phyloP scores from a whole-genome alignment of 2,113 vertebrate genomes.

The Hemiscyllium ocellatum region DNA sequence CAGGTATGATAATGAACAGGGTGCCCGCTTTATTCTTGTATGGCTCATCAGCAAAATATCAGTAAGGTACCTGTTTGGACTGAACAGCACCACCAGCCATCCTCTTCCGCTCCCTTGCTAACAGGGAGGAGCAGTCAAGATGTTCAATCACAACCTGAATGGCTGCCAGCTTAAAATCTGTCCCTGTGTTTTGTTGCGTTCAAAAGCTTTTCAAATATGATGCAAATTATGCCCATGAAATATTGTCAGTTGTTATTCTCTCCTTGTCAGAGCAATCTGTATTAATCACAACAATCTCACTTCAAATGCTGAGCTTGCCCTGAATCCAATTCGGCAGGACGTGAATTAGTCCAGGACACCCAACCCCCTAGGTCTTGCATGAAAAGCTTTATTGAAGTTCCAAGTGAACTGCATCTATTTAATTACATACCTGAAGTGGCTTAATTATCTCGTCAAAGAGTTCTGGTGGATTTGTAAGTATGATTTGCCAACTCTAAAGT shows the following conservation, averaged over 20 bases:
- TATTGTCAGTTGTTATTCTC: background rate
- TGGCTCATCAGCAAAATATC: background rate
- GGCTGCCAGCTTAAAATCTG: background rate
- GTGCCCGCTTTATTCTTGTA: background rate
- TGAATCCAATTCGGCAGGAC: background rate
- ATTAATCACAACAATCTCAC: background rate
- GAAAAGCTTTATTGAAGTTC: background rate
- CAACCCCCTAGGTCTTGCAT: background rate
- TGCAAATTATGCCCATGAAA: background rate
- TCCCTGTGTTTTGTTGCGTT: background rate
- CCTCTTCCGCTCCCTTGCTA: too few species aligned
- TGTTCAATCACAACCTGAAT: background rate
- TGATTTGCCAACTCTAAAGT: background rate
- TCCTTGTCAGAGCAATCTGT: background rate
- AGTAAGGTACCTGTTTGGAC: background rate
- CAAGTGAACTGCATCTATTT: background rate
- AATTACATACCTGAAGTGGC: background rate
- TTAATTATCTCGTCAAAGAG: background rate
- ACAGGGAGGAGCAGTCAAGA: background rate
- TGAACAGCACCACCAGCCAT: background rate
- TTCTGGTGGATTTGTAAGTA: background rate
- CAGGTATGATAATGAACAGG: background rate
- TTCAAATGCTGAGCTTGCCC: background rate
- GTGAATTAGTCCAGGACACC: background rate
- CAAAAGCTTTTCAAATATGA: background rate